Conservation (phyloP, 1,140 invertebrate species). For the Calosoma granatense region DNA sequence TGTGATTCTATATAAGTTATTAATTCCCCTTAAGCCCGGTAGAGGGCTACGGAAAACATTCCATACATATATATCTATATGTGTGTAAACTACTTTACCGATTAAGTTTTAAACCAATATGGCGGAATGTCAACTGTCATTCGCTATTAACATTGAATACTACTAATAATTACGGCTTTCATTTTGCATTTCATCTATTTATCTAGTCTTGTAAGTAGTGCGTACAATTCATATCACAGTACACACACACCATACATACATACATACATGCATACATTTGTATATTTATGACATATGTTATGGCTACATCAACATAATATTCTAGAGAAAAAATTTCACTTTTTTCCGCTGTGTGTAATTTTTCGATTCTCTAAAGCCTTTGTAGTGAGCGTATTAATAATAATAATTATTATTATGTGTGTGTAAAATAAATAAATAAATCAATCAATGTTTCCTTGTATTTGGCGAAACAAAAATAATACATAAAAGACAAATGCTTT, state of each 20-base stretch:
- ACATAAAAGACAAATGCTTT: background rate
- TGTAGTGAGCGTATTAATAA: background rate
- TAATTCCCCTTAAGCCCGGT: no score
- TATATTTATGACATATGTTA: conserved; percentile 1
- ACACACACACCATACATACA: background rate
- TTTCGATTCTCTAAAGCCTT: no score
- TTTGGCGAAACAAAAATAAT: background rate
- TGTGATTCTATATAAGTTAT: no score
- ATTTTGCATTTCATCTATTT: no score
- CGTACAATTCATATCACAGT: background rate
- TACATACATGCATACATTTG: conserved; percentile 7
- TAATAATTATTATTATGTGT: background rate
- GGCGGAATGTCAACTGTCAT: background rate
- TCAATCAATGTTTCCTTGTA: conserved; percentile 5
- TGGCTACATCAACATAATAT: background rate
- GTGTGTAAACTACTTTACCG: no score
- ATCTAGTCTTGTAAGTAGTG: background rate
- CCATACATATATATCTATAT: no score
- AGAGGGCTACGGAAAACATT: no score
- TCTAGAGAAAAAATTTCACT: no score
- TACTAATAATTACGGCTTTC: background rate
- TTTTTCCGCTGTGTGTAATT: no score
- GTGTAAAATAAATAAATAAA: no score
- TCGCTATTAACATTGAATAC: background rate
- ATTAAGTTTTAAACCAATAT: background rate